Evolutionary conservation across 2,113 vertebrate species (phyloP).

Genomic region (Coregonus clupeaformis): DNA sequence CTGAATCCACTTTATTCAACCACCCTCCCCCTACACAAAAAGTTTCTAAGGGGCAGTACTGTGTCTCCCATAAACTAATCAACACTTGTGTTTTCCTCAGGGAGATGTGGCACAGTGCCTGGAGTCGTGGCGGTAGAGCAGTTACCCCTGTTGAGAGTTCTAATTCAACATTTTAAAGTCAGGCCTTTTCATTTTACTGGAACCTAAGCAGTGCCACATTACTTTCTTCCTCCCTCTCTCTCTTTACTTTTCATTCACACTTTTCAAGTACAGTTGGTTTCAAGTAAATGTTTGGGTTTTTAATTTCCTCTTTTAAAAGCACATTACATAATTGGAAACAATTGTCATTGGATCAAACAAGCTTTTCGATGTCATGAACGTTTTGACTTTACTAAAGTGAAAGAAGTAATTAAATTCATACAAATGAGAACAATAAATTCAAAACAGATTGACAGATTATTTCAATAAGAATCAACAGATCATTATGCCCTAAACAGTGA

Average conservation of each 20-base stretch:
- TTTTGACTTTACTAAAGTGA: background rate
- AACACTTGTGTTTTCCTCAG: too few species aligned
- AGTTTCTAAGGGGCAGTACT: too few species aligned
- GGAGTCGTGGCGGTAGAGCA: too few species aligned
- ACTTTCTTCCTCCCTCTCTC: background rate
- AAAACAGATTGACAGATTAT: background rate
- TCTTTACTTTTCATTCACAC: background rate
- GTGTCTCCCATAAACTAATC: too few species aligned
- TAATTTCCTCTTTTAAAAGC: background rate
- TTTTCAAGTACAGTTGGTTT: too few species aligned
- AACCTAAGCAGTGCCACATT: background rate
- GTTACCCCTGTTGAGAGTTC: background rate
- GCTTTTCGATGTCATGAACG: background rate
- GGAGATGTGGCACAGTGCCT: too few species aligned
- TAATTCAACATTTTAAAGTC: slow-evolving; percentile 22
- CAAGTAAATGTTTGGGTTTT: background rate
- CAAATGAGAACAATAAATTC: background rate
- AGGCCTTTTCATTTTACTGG: background rate
- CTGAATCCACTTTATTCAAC: too few species aligned
- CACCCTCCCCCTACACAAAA: too few species aligned
- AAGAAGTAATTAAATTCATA: background rate
- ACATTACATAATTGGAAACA: background rate
- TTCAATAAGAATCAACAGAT: background rate
- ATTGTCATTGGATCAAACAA: background rate
- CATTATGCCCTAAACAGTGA: background rate